Percentiles rank a stretch among this genome's conserved stretches.
phyloP scores from a whole-genome alignment of 2,888 invertebrate species.

The Cylloceria caligata region DNA sequence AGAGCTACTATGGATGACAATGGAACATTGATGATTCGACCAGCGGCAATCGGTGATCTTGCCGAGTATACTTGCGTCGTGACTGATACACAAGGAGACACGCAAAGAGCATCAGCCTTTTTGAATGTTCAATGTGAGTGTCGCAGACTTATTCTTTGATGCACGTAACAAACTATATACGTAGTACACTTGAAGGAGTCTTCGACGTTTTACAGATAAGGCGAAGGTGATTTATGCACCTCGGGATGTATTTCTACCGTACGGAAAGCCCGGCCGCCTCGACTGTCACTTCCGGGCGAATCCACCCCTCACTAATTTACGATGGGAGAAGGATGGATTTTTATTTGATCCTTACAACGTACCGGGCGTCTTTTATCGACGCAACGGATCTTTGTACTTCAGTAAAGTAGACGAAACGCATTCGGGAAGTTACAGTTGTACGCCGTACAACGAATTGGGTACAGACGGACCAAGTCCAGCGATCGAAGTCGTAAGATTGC shows the following conservation, averaged over 20 bases:
- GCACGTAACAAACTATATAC: neutral
- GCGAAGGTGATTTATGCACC: constrained; percentile 96
- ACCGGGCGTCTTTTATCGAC: constrained; percentile 92
- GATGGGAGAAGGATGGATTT: constrained; percentile 97
- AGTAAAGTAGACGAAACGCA: constrained; percentile 94
- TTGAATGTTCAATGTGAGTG: constrained; percentile 96
- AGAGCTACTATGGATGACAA: constrained; percentile 89
- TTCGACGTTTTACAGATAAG: constrained; percentile 88
- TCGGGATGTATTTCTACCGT: constrained; percentile 93
- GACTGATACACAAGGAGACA: constrained; percentile 89
- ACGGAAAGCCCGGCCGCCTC: constrained; percentile 92
- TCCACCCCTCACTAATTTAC: constrained; percentile 94
- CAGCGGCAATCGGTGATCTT: constrained; percentile 92
- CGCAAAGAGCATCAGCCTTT: constrained; percentile 93
- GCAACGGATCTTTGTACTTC: constrained; percentile 94
- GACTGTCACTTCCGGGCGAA: constrained; percentile 97
- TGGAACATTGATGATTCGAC: constrained; percentile 92
- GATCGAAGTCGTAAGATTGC: constrained; percentile 88
- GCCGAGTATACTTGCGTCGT: constrained; percentile 96
- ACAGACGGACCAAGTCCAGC: constrained; percentile 93
- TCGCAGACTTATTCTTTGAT: constrained; percentile 38
- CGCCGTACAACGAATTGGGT: constrained; percentile 95
- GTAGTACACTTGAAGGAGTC: constrained; percentile 21
- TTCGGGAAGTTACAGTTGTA: constrained; percentile 95
- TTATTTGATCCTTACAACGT: constrained; percentile 96